A percentile compares a stretch with the other conserved stretches of the same genome.
Evolutionary conservation across 2,888 invertebrate species (phyloP).

Genomic region (Hydrotaea diabolus): DNA sequence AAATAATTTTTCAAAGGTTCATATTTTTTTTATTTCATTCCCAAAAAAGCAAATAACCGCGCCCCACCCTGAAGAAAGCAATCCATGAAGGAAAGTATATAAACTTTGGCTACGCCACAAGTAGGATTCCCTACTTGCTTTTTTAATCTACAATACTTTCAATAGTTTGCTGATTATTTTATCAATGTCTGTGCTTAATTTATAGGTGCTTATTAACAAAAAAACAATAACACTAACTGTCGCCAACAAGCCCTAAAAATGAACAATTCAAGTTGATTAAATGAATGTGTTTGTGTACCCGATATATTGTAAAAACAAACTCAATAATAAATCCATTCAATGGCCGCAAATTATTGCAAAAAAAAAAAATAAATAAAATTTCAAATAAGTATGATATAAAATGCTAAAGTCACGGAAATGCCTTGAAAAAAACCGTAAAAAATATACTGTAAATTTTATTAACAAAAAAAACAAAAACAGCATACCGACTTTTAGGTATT

Average conservation of each 20-base stretch:
- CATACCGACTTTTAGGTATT: neutral
- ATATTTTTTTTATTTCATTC: too few species aligned
- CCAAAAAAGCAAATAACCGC: too few species aligned
- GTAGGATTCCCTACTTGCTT: too few species aligned
- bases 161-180: too few species aligned
- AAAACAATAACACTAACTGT: neutral
- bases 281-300: too few species aligned
- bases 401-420: constrained; percentile 63
- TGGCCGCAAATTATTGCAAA: constrained; percentile 15
- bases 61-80: too few species aligned
- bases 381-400: neutral
- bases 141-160: too few species aligned
- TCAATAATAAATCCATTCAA: constrained; percentile 3
- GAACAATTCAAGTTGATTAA: neutral
- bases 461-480: neutral
- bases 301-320: constrained; percentile 17
- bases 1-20: too few species aligned
- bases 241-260: neutral
- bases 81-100: too few species aligned
- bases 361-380: neutral
- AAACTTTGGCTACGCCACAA: too few species aligned
- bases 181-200: too few species aligned
- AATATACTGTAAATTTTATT: neutral
- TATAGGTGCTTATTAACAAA: neutral
- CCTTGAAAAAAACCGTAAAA: constrained; percentile 47